Conservation (phyloP, 2,888 invertebrate genomes). For the Dyspetes luteomarginatus region DNA sequence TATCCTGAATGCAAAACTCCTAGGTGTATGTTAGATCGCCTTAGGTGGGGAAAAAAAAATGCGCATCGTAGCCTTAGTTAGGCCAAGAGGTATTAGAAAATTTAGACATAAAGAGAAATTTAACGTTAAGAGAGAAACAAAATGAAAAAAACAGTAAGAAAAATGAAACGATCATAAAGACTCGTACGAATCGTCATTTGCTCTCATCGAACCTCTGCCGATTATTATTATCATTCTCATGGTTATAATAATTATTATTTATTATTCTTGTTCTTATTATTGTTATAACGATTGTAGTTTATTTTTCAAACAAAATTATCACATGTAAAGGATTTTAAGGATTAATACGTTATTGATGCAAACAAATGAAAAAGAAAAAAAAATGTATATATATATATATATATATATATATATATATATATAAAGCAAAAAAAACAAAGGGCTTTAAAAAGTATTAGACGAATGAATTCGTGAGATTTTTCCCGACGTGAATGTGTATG, state of each 20-base stretch:
- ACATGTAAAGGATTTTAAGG: conserved; percentile 41
- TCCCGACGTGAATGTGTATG: conserved; percentile 18
- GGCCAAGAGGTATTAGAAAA: conserved; percentile 44
- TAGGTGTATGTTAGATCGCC: conserved; percentile 30
- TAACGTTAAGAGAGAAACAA: conserved; percentile 5
- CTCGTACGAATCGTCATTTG: conserved; percentile 41
- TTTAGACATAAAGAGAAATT: conserved; percentile 35
- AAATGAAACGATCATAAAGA: conserved; percentile 30
- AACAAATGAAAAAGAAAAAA: conserved; percentile 37
- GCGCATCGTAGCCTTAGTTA: conserved; percentile 64
- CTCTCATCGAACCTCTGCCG: conserved; percentile 41
- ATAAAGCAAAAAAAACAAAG: conserved; percentile 17
- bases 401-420: too few species aligned
- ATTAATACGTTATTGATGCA: conserved; percentile 41
- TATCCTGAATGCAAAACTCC: conserved; percentile 64
- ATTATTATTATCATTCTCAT: conserved; percentile 32
- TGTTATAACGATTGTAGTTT: conserved; percentile 64
- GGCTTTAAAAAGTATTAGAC: conserved; percentile 56
- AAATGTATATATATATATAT: too few species aligned
- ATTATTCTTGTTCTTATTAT: conserved; percentile 59
- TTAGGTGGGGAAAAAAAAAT: conserved; percentile 61
- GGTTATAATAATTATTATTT: conserved; percentile 44
- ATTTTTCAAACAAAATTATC: conserved; percentile 64
- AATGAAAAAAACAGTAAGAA: conserved; percentile 5
- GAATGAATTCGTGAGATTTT: conserved; percentile 45